Base-by-base conservation (phyloP, 2,888 invertebrate genomes). In the Thysanoteuthis rhombus region DNA sequence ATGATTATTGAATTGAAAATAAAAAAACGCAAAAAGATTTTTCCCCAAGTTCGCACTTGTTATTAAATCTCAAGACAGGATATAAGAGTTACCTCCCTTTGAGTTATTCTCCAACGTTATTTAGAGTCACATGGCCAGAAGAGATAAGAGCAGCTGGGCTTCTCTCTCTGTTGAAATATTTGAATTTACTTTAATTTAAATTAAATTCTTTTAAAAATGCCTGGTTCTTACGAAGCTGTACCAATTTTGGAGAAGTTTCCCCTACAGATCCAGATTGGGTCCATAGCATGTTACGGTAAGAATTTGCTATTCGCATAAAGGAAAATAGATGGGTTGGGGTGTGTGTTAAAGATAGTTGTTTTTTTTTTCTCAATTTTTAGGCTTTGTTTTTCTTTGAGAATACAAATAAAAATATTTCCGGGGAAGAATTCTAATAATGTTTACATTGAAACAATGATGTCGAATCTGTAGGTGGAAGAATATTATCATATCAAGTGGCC, bases 241-340 rank as follows among this genome's bases (percentile, higher is more conserved):
- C 98, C 98, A 90, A 98, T 98, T 95, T 97, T 99, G 95, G 98
- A 99, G 94, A 99, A 98, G 97, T 97, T 98, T 94, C 98, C 98
- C 10, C 98, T 98, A 93, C 98, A 91, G 28, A 91, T 91, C 25
- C 91, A 98, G 97, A 99, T 99, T 95, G 99, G 99, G 97, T 98
- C 99, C 39, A 98, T 99, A 95, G 98, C 99, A 94, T 99, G 99
- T 93, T 99, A 98, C 97, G 99, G 99, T 99, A 97, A 97, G 97
- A 91, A 96, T 36, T 75, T 75, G 3, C 8, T 75, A n/a, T n/a
- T n/a, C 36, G 12, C n/a, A 12, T 5, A 58, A 3, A 1, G n/a
- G 25, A 4, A 36, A 75, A 75, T 16, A 75, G 36, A 75, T 75
- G 75, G n/a, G 12, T 75, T 58, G 58, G 58, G 58, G 32, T 32